These are phyloP conservation scores for Musca vetustissima DNA, from an alignment of 1,140 invertebrate species.

Conservation along the genomic window DNA sequence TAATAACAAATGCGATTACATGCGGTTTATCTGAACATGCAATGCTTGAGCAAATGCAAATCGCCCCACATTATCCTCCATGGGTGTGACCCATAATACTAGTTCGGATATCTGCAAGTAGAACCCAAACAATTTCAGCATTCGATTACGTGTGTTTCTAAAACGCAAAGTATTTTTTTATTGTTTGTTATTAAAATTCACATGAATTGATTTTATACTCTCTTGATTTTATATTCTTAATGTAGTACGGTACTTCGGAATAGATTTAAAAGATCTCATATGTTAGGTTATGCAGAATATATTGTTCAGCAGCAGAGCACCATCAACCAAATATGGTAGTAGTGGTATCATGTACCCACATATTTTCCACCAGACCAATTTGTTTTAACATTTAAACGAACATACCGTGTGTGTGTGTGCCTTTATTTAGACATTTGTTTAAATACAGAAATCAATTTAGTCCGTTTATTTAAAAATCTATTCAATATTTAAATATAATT, in stretches of 20 bases:
- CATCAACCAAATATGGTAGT: neutral
- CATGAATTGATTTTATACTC: no score
- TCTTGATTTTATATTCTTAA: no score
- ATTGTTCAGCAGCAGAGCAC: no score
- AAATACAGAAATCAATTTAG: neutral
- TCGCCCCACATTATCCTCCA: slow-evolving; percentile 5
- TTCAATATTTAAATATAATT: no score
- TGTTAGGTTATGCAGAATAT: no score
- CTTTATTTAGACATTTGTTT: neutral
- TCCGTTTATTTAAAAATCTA: no score
- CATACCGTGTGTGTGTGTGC: neutral
- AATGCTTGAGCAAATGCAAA: slow-evolving; percentile 14
- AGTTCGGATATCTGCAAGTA: neutral
- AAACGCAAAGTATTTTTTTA: no score
- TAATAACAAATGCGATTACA: slow-evolving; percentile 19
- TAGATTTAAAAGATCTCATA: no score
- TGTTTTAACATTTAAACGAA: slow-evolving; percentile 19
- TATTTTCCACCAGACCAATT: slow-evolving; percentile 11
- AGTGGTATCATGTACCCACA: slow-evolving; percentile 9
- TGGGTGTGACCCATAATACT: slow-evolving; percentile 13
- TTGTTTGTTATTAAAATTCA: no score
- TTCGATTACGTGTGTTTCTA: no score
- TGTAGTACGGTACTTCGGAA: no score
- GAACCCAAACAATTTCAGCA: no score
- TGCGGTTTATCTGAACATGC: slow-evolving; percentile 18